phyloP scores from a whole-genome alignment of 2,113 vertebrate species.

The Nycticryphes semicollaris region DNA sequence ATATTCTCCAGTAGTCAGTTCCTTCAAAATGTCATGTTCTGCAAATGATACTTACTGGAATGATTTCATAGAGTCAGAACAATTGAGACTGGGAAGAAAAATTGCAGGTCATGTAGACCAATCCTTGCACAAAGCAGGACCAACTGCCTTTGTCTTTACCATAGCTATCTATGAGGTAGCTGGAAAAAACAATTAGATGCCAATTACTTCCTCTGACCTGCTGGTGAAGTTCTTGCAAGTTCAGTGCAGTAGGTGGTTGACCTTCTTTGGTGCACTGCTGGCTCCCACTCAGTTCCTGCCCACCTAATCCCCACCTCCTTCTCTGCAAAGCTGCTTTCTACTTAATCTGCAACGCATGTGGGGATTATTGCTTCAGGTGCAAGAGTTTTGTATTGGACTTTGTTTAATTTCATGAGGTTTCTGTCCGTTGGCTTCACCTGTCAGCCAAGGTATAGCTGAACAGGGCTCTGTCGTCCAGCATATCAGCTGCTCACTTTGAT shows the following conservation, averaged over 20 bases:
- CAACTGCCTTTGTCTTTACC: neutral
- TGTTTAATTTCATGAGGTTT: neutral
- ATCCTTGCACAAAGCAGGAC: neutral
- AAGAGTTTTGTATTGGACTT: neutral
- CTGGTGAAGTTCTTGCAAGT: neutral
- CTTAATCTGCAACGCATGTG: fast-evolving
- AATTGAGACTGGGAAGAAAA: neutral
- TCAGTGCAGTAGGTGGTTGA: neutral
- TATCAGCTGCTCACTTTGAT: neutral
- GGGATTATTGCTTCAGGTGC: neutral
- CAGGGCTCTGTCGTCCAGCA: neutral
- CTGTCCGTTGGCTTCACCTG: neutral
- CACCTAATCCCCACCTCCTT: neutral
- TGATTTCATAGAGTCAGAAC: neutral
- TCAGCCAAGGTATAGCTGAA: neutral
- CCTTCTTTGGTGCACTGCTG: neutral
- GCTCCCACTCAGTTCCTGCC: neutral
- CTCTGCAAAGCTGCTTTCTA: neutral
- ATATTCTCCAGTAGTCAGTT: neutral
- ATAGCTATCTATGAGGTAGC: neutral
- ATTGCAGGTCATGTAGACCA: neutral
- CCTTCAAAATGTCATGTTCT: neutral
- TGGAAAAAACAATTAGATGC: neutral
- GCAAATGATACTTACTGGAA: neutral
- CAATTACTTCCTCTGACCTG: neutral